Percentiles rank a stretch among this genome's conserved stretches.
These are phyloP conservation scores for Nycteola revayana DNA, from an alignment of 2,888 invertebrate genomes.

Conservation along the genomic window DNA sequence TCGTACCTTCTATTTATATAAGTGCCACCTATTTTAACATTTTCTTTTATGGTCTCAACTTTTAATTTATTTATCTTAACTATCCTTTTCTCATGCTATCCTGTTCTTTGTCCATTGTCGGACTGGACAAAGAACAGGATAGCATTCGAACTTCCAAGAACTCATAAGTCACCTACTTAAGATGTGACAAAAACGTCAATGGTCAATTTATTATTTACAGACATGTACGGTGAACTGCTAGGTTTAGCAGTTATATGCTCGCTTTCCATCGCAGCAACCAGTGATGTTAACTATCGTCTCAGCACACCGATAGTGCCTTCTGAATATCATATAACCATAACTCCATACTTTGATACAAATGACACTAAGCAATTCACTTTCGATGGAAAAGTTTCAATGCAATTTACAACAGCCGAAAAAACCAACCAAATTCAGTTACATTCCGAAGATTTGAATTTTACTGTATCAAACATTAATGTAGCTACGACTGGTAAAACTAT, in stretches of 20 bases:
- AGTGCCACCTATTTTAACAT: no score
- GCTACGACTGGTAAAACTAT: slow-evolving; percentile 33
- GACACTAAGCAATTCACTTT: slow-evolving; percentile 66
- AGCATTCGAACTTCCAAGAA: no score
- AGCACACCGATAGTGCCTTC: slow-evolving; percentile 71
- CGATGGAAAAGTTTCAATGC: slow-evolving; percentile 70
- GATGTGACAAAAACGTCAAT: no score
- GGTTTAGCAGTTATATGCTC: slow-evolving; percentile 36
- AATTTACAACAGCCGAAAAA: slow-evolving; percentile 42
- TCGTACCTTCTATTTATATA: no score
- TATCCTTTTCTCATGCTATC: no score
- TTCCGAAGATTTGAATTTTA: slow-evolving; percentile 56
- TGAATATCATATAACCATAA: slow-evolving; percentile 76
- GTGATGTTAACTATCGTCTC: slow-evolving; percentile 62
- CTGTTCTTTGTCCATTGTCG: no score
- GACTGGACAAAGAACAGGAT: no score
- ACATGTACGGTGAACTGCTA: slow-evolving; percentile 44
- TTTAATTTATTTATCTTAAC: no score
- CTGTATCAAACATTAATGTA: slow-evolving; percentile 42
- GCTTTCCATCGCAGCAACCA: slow-evolving; percentile 34
- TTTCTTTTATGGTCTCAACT: no score
- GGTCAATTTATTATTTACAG: no score
- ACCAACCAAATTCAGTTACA: slow-evolving; percentile 66
- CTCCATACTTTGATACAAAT: slow-evolving; percentile 73
- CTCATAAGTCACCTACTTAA: no score